Conservation (phyloP, 2,113 vertebrate species). For the Centropristis striata region DNA sequence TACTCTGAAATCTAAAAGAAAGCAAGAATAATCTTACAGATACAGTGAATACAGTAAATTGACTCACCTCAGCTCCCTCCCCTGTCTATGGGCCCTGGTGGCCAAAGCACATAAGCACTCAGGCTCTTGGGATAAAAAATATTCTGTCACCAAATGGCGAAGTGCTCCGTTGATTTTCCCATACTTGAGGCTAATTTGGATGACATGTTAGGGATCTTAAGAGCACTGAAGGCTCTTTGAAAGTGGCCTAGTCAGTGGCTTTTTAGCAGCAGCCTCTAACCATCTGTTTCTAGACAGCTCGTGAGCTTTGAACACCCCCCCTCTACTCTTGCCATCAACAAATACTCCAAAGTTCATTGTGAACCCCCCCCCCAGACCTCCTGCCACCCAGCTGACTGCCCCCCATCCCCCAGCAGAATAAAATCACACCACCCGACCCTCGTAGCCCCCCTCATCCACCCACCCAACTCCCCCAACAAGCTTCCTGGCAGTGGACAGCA, state of each 20-base stretch:
- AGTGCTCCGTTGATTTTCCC: background rate
- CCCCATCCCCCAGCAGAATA: slow-evolving; percentile 66
- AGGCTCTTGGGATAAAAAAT: slow-evolving; percentile 5
- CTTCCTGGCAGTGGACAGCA: slow-evolving; percentile 91
- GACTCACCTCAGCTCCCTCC: background rate
- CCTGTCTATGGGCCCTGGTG: background rate
- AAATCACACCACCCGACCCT: slow-evolving; percentile 62
- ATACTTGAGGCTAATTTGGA: slow-evolving; percentile 37
- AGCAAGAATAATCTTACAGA: background rate
- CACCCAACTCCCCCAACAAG: slow-evolving; percentile 87
- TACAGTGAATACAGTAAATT: background rate
- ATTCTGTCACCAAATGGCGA: slow-evolving; percentile 36
- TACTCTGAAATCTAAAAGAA: background rate
- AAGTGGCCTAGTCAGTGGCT: slow-evolving; percentile 51
- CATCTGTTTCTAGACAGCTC: slow-evolving; percentile 69
- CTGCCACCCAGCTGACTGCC: slow-evolving; percentile 67
- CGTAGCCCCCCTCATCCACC: slow-evolving; percentile 76
- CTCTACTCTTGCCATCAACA: slow-evolving; percentile 49
- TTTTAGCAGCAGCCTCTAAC: slow-evolving; percentile 62
- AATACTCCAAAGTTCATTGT: slow-evolving; percentile 76
- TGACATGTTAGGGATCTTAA: slow-evolving; percentile 30
- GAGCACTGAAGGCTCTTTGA: slow-evolving; percentile 50
- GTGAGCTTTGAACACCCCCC: slow-evolving; percentile 26
- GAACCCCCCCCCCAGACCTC: slow-evolving; percentile 48
- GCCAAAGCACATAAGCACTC: background rate